Evolutionary conservation across 2,797 vertebrate species (phyloP).

Genomic region (Pangasius macronema): DNA sequence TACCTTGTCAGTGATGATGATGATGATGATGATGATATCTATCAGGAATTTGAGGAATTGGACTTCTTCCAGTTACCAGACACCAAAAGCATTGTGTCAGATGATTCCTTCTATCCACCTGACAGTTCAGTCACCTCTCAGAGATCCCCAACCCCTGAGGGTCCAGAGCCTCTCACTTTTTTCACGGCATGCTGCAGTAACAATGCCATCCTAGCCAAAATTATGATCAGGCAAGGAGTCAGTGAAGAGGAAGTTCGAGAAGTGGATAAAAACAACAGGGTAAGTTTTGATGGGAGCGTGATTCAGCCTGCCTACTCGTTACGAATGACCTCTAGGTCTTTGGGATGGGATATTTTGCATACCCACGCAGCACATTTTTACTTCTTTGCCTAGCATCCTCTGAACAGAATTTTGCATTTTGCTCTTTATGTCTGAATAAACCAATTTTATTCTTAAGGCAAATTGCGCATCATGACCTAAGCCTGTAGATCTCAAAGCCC

Average conservation of each 20-base stretch:
- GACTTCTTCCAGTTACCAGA: constrained; percentile 83
- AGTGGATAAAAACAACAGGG: constrained; percentile 89
- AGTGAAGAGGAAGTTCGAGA: constrained; percentile 82
- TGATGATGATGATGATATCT: constrained; percentile 75
- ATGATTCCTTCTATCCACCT: constrained; percentile 90
- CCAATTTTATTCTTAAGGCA: not conserved
- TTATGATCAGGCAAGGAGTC: constrained; percentile 86
- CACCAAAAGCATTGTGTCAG: constrained; percentile 81
- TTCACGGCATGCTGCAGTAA: constrained; percentile 90
- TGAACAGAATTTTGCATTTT: not conserved
- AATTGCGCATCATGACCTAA: not conserved
- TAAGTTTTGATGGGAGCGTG: constrained; percentile 62
- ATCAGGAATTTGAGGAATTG: constrained; percentile 78
- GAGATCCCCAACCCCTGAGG: constrained; percentile 60
- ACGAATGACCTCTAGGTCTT: not conserved
- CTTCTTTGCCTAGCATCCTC: no score
- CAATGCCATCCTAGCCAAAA: constrained; percentile 84
- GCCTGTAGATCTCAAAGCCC: not conserved
- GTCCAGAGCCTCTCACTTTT: constrained; percentile 79
- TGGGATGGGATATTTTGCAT: not conserved
- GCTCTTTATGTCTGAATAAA: no score
- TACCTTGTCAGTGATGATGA: constrained; percentile 56
- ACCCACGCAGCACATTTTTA: not conserved
- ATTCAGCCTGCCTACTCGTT: not conserved
- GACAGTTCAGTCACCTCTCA: constrained; percentile 43